A percentile compares a stretch with the other conserved stretches of the same genome.
These are phyloP conservation scores for Spheniscus mendiculus DNA, from an alignment of 2,113 vertebrate species.

Conservation along the genomic window DNA sequence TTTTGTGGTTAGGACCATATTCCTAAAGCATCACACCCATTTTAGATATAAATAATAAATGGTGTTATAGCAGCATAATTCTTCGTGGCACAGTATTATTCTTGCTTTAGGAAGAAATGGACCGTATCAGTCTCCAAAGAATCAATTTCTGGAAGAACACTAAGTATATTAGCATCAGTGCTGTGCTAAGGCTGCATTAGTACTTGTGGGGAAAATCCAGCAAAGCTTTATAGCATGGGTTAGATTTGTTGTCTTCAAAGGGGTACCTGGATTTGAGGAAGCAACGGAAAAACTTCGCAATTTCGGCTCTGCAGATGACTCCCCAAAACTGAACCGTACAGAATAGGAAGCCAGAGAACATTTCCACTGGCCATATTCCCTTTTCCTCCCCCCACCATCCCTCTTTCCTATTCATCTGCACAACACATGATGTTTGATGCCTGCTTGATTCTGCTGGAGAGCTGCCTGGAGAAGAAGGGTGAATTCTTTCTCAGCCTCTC, in stretches of 20 bases:
- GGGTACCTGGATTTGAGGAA: not conserved
- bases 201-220: not conserved
- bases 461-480: slow-evolving; percentile 37
- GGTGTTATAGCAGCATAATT: not conserved
- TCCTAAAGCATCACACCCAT: slow-evolving; percentile 11
- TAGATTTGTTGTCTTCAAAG: not conserved
- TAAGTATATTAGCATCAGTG: not conserved
- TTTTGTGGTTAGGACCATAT: not conserved
- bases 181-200: not conserved
- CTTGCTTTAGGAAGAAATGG: slow-evolving; percentile 27
- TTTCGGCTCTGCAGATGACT: not conserved
- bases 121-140: not conserved
- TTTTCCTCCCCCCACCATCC: not conserved
- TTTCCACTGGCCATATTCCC: not conserved
- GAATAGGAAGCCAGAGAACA: not conserved
- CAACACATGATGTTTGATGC: slow-evolving; percentile 20
- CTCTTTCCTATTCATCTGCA: not conserved
- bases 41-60: slow-evolving; percentile 63
- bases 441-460: slow-evolving; percentile 41
- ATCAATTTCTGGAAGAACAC: slow-evolving; percentile 5
- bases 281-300: not conserved
- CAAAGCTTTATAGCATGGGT: not conserved
- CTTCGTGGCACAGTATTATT: not conserved
- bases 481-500: not conserved
- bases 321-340: not conserved